These are phyloP conservation scores for Eupithecia pulchellata DNA, from an alignment of 2,888 invertebrate species.

Conservation along the genomic window DNA sequence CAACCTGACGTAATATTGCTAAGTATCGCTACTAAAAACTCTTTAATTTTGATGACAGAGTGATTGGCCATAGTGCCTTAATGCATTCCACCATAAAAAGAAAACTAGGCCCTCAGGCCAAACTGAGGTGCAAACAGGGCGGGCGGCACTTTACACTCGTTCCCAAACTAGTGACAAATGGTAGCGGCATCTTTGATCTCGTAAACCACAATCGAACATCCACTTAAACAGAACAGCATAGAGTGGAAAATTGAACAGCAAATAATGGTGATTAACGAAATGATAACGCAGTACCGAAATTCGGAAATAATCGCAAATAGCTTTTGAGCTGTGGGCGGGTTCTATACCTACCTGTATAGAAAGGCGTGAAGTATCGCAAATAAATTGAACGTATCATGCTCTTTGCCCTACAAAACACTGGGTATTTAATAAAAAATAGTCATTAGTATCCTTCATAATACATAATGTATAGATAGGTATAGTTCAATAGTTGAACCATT, in stretches of 20 bases:
- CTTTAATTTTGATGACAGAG: conserved; percentile 75
- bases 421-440: not conserved
- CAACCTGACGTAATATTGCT: conserved; percentile 12
- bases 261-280: conserved; percentile 65
- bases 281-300: conserved; percentile 81
- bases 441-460: no score
- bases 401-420: not conserved
- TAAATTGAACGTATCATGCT: conserved; percentile 52
- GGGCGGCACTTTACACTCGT: conserved; percentile 76
- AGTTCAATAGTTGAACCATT: not conserved
- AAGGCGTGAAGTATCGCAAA: conserved; percentile 62
- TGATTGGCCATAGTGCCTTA: conserved; percentile 76
- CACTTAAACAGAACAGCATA: conserved; percentile 51
- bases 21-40: conserved; percentile 32
- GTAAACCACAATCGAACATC: conserved; percentile 52
- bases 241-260: conserved; percentile 46
- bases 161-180: conserved; percentile 83
- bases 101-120: conserved; percentile 51
- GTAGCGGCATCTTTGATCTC: conserved; percentile 82
- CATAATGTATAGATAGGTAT: no score
- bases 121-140: conserved; percentile 78
- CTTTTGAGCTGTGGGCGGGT: conserved; percentile 66
- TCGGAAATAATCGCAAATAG: conserved; percentile 82
- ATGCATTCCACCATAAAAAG: conserved; percentile 71
- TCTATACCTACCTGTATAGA: conserved; percentile 59